Conservation (phyloP, 1,140 invertebrate species). For the Caligus rogercresseyi region DNA sequence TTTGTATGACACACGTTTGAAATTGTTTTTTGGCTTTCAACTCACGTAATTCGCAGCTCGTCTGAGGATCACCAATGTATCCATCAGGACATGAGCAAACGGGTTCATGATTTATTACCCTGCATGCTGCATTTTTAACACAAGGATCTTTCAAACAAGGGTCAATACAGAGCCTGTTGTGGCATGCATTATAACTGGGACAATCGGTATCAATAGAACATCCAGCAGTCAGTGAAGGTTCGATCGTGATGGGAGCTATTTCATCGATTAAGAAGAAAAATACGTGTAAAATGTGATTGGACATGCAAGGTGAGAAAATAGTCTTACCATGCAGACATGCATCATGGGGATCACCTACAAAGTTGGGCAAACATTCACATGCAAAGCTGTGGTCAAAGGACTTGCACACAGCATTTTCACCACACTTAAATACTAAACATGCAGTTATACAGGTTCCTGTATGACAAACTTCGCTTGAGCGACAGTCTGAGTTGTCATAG, state of each 20-base stretch:
- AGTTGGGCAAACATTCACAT: conserved; percentile 27
- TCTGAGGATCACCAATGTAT: conserved; percentile 42
- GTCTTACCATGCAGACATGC: conserved; percentile 23
- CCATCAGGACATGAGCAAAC: conserved; percentile 58
- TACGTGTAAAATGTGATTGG: too few species aligned
- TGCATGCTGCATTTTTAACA: conserved; percentile 54
- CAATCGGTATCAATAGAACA: conserved; percentile 25
- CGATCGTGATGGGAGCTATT: conserved; percentile 33
- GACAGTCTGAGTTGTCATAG: conserved; percentile 49
- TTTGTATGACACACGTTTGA: neutral
- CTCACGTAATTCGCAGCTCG: conserved; percentile 21
- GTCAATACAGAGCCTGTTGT: conserved; percentile 27
- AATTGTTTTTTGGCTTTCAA: conserved; percentile 4
- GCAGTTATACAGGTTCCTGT: conserved; percentile 10
- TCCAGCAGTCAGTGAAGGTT: conserved; percentile 21
- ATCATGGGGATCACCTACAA: conserved; percentile 26
- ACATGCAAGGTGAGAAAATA: neutral
- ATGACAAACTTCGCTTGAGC: conserved; percentile 7
- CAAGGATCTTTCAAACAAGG: conserved; percentile 41
- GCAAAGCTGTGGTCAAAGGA: conserved; percentile 26
- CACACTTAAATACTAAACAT: conserved; percentile 23
- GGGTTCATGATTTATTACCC: conserved; percentile 49
- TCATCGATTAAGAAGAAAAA: conserved; percentile 45
- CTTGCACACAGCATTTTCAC: conserved; percentile 26
- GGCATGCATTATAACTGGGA: conserved; percentile 25